These are phyloP conservation scores for Frankliniella intonsa DNA, from an alignment of 2,888 invertebrate species.

Conservation along the genomic window DNA sequence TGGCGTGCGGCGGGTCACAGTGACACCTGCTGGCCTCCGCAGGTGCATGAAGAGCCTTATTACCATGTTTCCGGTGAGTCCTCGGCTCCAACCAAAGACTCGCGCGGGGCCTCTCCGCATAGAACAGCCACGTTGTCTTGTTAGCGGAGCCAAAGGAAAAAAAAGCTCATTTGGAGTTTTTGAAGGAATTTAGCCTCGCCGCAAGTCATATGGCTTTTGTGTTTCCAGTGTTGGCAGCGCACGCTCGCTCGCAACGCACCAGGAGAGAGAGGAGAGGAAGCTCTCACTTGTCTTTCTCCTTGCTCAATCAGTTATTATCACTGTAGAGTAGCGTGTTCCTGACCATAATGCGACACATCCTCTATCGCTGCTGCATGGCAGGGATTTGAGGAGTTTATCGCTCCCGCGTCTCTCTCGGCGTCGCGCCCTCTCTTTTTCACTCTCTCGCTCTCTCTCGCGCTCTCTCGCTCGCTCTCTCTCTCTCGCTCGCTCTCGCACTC, in stretches of 20 bases:
- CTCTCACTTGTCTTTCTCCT: neutral
- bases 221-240: too few species aligned
- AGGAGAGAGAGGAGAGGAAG: neutral
- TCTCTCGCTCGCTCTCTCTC: too few species aligned
- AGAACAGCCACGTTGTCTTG: neutral
- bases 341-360: neutral
- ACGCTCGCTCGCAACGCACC: too few species aligned
- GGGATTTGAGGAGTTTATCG: neutral
- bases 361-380: neutral
- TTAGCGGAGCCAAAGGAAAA: neutral
- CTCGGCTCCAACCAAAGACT: neutral
- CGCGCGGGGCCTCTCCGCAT: neutral
- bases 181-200: neutral
- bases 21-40: neutral
- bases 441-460: too few species aligned
- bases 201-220: too few species aligned
- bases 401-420: neutral
- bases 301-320: neutral
- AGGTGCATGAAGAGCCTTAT: too few species aligned
- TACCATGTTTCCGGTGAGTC: neutral
- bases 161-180: neutral
- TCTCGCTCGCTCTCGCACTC: too few species aligned
- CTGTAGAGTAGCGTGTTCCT: neutral
- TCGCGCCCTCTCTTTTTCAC: too few species aligned
- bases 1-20: neutral